Base-by-base conservation (phyloP, 1,140 invertebrate species). In the Heliconius congener region DNA sequence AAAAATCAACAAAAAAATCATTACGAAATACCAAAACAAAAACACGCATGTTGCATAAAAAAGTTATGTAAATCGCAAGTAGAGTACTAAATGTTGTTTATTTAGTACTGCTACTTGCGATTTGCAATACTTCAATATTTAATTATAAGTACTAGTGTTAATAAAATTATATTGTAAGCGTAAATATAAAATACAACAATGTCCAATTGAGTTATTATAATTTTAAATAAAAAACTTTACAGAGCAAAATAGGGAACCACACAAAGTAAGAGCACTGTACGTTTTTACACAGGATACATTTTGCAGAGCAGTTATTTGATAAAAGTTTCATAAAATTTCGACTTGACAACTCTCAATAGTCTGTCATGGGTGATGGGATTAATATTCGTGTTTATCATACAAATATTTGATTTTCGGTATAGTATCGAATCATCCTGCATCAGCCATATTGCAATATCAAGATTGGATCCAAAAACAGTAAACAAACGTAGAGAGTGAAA, bases 361-460 rank as follows among this genome's bases (percentile, higher is more conserved):
- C 30, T 27, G 9, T 27, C 11, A 46, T 46, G 42, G 42, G 13
- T 46, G 13, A 23, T 11, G 57, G 8, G 9, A 60, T 60, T 23
- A 60, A n/a, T 60, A n/a, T 23, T 16, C 16, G 60, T 30, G 27
- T 66, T 30, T 16, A 66, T 16, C 3, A 30, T 30, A 16, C 60
- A 66, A 66, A 66, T 66, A 30, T 66, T 66, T 66, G 23, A 30
- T 66, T 66, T 66, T 66, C 9, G 23, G n/a, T 66, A 66, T 13
- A 66, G 60, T 13, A 66, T 16, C 60, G 60, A 30, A 23, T 66
- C 60, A 30, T 30, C 60, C 23, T 27, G 23, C 23, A 66, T 27
- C 60, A 66, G 9, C 23, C 23, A 66, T 66, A 66, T 66, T 66
- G 60, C 23, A 66, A 27, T 66, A 30, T 66, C 60, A 66, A 27